These are phyloP conservation scores for Rhynchonema sp. DNA, from an alignment of 2,888 invertebrate genomes.

Conservation along the genomic window DNA sequence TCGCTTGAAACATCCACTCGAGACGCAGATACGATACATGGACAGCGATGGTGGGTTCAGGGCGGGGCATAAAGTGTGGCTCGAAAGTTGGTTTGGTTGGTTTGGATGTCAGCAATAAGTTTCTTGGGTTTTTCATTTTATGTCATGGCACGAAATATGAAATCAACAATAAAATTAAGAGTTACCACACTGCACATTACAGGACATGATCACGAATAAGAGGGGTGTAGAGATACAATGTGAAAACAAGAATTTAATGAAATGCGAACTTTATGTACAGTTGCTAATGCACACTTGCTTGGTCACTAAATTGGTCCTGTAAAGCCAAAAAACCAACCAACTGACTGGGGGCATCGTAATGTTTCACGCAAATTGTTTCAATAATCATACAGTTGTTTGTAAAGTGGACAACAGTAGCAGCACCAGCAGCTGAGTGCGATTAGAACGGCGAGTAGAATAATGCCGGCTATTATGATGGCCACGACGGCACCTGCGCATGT, in stretches of 20 bases:
- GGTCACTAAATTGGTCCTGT: too few species aligned
- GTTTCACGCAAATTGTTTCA: background rate
- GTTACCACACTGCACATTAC: too few species aligned
- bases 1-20: background rate
- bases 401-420: slow-evolving; percentile 27
- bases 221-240: too few species aligned
- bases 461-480: slow-evolving; percentile 23
- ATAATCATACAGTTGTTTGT: slow-evolving; percentile 17
- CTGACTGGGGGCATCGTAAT: too few species aligned
- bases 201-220: too few species aligned
- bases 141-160: background rate
- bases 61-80: too few species aligned
- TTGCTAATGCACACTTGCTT: too few species aligned
- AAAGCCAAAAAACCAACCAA: too few species aligned
- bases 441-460: slow-evolving; percentile 22
- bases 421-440: slow-evolving; percentile 27
- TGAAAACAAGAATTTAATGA: too few species aligned
- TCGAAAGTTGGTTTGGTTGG: background rate
- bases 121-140: background rate
- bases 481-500: slow-evolving; percentile 21
- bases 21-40: background rate
- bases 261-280: too few species aligned
- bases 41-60: background rate
- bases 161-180: background rate
- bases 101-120: background rate